Evolutionary conservation across 2,888 invertebrate species (phyloP).

Genomic region (Plagodis dolabraria): DNA sequence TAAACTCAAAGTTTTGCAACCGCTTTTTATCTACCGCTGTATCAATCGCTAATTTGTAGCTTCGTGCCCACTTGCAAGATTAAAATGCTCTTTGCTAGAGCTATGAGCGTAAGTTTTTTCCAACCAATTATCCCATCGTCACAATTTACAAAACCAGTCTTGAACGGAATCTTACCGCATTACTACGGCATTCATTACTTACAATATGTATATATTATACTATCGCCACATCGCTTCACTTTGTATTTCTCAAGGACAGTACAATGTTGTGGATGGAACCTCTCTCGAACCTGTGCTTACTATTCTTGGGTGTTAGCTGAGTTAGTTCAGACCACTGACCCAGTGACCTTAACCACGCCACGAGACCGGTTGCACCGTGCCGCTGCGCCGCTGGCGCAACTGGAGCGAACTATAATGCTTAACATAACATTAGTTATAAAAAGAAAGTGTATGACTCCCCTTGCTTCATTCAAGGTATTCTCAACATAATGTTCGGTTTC

Average conservation of each 20-base stretch:
- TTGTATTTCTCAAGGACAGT: background rate
- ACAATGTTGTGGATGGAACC: slow-evolving; percentile 3
- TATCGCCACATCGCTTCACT: background rate
- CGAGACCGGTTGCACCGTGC: slow-evolving; percentile 59
- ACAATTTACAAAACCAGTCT: too few species aligned
- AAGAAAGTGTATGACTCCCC: slow-evolving; percentile 48
- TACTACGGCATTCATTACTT: background rate
- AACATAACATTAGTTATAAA: slow-evolving; percentile 51
- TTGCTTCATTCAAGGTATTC: too few species aligned
- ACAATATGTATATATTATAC: background rate
- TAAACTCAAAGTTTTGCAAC: too few species aligned
- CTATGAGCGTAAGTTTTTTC: too few species aligned
- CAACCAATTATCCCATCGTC: too few species aligned
- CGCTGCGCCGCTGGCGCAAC: slow-evolving; percentile 48
- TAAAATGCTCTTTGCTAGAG: too few species aligned
- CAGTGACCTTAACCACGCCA: slow-evolving; percentile 67
- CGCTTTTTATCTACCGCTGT: too few species aligned
- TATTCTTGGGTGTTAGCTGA: slow-evolving; percentile 26
- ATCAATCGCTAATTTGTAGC: too few species aligned
- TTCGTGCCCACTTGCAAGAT: too few species aligned
- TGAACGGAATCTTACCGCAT: too few species aligned
- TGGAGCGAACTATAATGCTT: slow-evolving; percentile 60
- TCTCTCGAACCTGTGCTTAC: slow-evolving; percentile 2
- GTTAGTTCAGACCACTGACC: slow-evolving; percentile 64
- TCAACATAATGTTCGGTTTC: too few species aligned